Evolutionary conservation across 2,113 vertebrate genomes (phyloP), one percentile per base, ranked within the genome.

Genomic region (Atherinomorus stipes): DNA sequence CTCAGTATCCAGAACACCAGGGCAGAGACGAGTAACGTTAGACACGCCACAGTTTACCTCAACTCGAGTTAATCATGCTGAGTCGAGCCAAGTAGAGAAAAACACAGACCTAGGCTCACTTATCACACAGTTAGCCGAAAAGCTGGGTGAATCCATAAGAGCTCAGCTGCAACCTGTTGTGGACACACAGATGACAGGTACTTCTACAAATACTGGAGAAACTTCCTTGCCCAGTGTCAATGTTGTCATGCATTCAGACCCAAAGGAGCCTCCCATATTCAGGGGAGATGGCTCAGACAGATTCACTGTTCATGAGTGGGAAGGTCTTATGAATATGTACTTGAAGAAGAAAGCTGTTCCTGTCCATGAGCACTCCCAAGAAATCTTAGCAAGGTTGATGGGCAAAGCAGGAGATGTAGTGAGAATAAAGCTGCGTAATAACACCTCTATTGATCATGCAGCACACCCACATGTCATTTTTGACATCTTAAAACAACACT

Each of bases 251-350:
- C n/a, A n/a, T n/a, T n/a, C n/a, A n/a, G n/a, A n/a, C n/a, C 11
- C 40, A 2, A 62, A 26, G 1, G 59, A 62, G 15, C 40, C 40
- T 1, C 59, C 59, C 11, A 62, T 62, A 12, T 62, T 45, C 22
- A 18, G 59, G 11, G 40, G 59, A 26, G 23, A 62, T 45, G 23
- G 59, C 59, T 62, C 59, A 28, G 40, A 62, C 13, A 62, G 28
- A 18, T 45, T 62, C 21, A 45, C 40, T 19, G 38, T 62, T 19
- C 59, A 45, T n/a, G 40, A 62, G 5, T 45, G 59, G 59, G 38
- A 62, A 11, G 26, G 23, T 19, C 59, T 62, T 4, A 62, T 62
- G 40, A 11, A 16, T 19, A 1, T 28, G 40, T 62, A 45, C 15
- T 47, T 62, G 9, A 45, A 12, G 16, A 45, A n/a, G 23, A 18